These are phyloP conservation scores for Bucco capensis DNA, from an alignment of 2,113 vertebrate genomes.

Conservation along the genomic window DNA sequence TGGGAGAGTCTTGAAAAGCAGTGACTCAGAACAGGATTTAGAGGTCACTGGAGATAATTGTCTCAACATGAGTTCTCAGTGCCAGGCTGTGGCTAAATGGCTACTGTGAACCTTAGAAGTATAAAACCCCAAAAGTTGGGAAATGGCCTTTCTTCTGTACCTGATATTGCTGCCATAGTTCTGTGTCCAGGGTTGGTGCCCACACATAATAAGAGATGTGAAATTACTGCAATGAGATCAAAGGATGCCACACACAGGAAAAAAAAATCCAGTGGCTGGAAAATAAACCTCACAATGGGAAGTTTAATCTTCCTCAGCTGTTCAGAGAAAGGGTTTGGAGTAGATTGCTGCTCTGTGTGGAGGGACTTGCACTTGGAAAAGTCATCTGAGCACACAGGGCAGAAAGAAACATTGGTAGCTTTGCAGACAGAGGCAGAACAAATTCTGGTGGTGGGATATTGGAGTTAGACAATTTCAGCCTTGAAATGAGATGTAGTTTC, in stretches of 20 bases:
- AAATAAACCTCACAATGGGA: background rate
- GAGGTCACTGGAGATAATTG: background rate
- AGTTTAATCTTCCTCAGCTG: background rate
- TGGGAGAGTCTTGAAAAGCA: constrained; percentile 5
- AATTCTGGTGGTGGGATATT: background rate
- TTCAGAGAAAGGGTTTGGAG: background rate
- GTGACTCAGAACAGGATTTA: background rate
- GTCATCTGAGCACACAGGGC: background rate
- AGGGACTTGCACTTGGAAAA: background rate
- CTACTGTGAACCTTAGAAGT: background rate
- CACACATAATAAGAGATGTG: background rate
- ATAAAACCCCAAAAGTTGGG: background rate
- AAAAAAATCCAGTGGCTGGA: background rate
- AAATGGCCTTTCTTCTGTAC: background rate
- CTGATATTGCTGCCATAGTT: background rate
- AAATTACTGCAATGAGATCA: background rate
- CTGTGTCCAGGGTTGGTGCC: background rate
- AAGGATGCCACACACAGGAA: background rate
- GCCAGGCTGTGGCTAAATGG: background rate
- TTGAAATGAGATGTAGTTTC: background rate
- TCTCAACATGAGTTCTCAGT: background rate
- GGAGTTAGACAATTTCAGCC: background rate
- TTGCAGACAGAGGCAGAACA: background rate
- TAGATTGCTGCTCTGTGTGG: background rate
- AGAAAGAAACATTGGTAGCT: background rate